Conservation (phyloP, 2,113 vertebrate genomes). For the Okapia johnstoni region DNA sequence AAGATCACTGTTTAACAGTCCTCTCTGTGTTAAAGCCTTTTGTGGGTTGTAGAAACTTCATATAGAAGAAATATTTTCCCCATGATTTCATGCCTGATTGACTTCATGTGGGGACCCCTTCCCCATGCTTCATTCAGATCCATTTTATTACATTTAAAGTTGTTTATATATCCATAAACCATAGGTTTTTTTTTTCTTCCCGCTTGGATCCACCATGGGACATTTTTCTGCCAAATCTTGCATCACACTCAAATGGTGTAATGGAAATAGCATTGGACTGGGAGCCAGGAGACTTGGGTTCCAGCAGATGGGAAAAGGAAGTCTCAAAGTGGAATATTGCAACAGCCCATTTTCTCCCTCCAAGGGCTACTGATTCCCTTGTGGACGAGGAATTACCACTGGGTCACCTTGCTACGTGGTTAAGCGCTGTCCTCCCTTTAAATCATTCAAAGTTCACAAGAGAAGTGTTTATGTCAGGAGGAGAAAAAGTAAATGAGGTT, state of each 20-base stretch:
- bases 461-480: background rate
- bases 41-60: background rate
- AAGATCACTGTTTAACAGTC: background rate
- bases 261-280: conserved; percentile 39
- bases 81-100: background rate
- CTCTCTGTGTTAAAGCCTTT: background rate
- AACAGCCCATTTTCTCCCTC: background rate
- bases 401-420: background rate
- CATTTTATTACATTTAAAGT: background rate
- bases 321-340: conserved; percentile 43
- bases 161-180: background rate
- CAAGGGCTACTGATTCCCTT: background rate
- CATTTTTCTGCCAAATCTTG: conserved; percentile 15
- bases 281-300: conserved; percentile 56
- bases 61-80: background rate
- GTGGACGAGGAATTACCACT: background rate
- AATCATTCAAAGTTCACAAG: background rate
- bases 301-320: conserved; percentile 50
- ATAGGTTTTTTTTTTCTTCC: background rate
- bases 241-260: conserved; percentile 38
- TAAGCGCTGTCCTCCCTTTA: background rate
- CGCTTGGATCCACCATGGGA: conserved; percentile 35
- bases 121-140: background rate
- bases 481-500: background rate
- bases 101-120: background rate